Conservation (phyloP, 2,888 invertebrate species). For the Orchestes rusci region DNA sequence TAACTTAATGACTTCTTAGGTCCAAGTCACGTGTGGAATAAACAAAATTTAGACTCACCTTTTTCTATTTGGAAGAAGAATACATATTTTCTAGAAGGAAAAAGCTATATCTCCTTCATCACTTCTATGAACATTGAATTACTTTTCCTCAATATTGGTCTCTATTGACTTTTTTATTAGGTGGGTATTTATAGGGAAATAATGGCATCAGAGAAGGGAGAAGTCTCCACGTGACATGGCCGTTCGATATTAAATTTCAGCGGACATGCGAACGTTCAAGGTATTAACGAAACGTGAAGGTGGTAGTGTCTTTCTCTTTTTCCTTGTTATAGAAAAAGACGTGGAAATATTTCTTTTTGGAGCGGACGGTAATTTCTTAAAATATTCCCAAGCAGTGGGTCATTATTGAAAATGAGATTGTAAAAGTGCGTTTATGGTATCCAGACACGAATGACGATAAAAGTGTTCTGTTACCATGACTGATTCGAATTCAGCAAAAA, state of each 20-base stretch:
- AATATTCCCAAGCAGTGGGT: slow-evolving; percentile 36
- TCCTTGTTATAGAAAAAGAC: slow-evolving; percentile 16
- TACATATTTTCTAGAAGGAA: not conserved
- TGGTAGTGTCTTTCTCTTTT: slow-evolving; percentile 10
- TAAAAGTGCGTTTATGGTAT: slow-evolving; percentile 41
- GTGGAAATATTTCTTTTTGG: slow-evolving; percentile 7
- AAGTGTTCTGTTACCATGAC: too few relatives aligned
- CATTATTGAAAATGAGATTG: slow-evolving; percentile 41
- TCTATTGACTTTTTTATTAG: slow-evolving; percentile 17
- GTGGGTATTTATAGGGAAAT: slow-evolving; percentile 14
- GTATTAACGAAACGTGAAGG: slow-evolving; percentile 19
- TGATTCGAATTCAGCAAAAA: too few relatives aligned
- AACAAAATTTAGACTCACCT: too few relatives aligned
- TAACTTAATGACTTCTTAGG: too few relatives aligned
- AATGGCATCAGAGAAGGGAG: slow-evolving; percentile 13
- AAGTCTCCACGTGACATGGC: slow-evolving; percentile 20
- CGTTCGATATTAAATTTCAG: slow-evolving; percentile 22
- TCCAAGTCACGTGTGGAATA: too few relatives aligned
- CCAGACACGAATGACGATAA: slow-evolving; percentile 41
- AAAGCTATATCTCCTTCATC: slow-evolving; percentile 4
- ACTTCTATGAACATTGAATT: slow-evolving; percentile 7
- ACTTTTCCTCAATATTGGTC: not conserved
- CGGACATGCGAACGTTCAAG: slow-evolving; percentile 28
- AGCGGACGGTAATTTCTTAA: slow-evolving; percentile 40
- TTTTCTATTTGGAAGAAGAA: too few relatives aligned